phyloP scores from a whole-genome alignment of 2,113 vertebrate species.

The Marcusenius ussheri region DNA sequence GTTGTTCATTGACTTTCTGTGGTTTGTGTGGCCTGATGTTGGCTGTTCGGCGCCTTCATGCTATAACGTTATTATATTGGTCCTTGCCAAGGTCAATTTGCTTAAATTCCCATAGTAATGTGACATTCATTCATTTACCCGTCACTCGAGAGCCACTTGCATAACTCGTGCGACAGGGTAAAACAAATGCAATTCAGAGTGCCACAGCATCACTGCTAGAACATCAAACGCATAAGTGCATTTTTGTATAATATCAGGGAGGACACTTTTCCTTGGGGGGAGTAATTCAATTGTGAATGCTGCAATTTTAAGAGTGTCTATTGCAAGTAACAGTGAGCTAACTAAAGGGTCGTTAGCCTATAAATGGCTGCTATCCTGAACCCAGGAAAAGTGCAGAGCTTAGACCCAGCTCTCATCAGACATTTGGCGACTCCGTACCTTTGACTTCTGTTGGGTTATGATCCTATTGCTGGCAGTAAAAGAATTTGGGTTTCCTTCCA shows the following conservation, averaged over 20 bases:
- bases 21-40: not conserved
- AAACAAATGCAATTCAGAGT: not conserved
- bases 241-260: not conserved
- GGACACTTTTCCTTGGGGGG: not conserved
- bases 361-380: not conserved
- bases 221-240: not conserved
- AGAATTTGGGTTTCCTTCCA: not conserved
- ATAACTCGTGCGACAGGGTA: not conserved
- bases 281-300: not conserved
- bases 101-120: not conserved
- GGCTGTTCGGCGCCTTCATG: not conserved
- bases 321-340: not conserved
- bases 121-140: not conserved
- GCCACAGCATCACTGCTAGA: not conserved
- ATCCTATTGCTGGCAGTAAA: not conserved
- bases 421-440: not conserved
- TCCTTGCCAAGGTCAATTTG: not conserved
- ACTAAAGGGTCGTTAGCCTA: not conserved
- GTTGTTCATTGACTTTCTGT: not conserved
- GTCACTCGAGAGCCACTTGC: not conserved
- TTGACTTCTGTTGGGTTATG: not conserved
- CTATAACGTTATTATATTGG: not conserved
- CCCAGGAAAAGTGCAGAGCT: not conserved
- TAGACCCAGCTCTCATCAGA: not conserved
- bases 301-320: not conserved